A percentile compares a stretch with the other conserved stretches of the same genome.
Conservation (phyloP, 2,113 vertebrate species). For the Illadopsis cleaveri region DNA sequence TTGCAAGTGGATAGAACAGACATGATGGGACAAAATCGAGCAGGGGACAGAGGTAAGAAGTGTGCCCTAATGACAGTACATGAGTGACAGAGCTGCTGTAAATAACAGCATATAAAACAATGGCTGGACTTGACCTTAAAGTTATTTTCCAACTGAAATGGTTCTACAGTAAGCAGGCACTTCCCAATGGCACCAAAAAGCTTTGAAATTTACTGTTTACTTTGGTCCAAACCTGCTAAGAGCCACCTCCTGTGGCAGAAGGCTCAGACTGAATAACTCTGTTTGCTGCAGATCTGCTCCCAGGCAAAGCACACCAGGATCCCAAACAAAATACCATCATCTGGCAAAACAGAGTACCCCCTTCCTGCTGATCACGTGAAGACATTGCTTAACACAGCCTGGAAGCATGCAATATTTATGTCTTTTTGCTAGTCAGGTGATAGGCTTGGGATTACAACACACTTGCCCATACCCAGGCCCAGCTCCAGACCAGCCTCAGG, state of each 20-base stretch:
- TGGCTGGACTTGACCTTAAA: not conserved
- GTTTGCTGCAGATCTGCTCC: not conserved
- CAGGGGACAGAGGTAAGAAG: not conserved
- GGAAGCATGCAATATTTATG: conserved; percentile 45
- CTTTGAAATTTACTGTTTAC: not conserved
- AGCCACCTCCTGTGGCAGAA: not conserved
- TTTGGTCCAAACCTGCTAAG: not conserved
- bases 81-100: not conserved
- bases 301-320: conserved; percentile 43
- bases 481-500: conserved; percentile 56
- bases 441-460: conserved; percentile 52
- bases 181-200: not conserved
- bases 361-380: conserved; percentile 54
- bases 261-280: not conserved
- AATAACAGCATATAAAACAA: not conserved
- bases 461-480: conserved; percentile 17
- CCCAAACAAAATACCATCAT: conserved; percentile 51
- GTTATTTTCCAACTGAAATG: not conserved
- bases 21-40: not conserved
- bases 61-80: not conserved
- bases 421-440: conserved; percentile 25
- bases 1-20: not conserved
- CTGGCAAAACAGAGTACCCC: conserved; percentile 51
- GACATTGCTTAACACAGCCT: conserved; percentile 44
- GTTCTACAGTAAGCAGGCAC: not conserved